Base-by-base conservation (phyloP, 2,888 invertebrate genomes). In the Mongoloraphidia duomilia region DNA sequence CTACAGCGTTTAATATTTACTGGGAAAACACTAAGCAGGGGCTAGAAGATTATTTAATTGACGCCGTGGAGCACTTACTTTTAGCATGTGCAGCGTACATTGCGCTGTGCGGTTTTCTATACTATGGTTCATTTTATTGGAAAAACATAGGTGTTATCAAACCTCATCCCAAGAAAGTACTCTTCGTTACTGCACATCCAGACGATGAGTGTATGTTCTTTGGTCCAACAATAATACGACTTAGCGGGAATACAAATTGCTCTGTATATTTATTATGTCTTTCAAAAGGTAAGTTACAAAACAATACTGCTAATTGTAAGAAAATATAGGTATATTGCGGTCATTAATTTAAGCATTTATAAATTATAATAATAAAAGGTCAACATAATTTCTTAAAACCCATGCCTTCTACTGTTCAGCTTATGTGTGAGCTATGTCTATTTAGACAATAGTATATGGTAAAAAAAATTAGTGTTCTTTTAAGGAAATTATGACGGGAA, bases 121-220 rank as follows among this genome's bases (percentile, higher is more conserved):
- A 69, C 59, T 51, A 61, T 13, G 57, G 60, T 43, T 61, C 66
- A 43, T 57, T 61, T 41, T 58, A 59, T 54, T 69, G 75, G 61
- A 68, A 71, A 34, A 57, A 71, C 35, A 65, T 74, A 41, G 69
- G 70, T 1, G 67, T 75, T 55, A 70, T 68, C 49, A 68, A 70
- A 35, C 73, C 72, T 34, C 69, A 72, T 40, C 70, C 75, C 2
- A 71, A 70, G 53, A 70, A 87, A 57, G 77, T 91, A 41, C 68
- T 96, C 34, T 65, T 97, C 47, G 82, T 96, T 2, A 87, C 80
- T 41, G 94, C 97, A 17, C 98, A 98, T 72, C 97, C 97, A 12
- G 97, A 98, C 67, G 97, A 98, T 65, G 97, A 98, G 66, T 91
- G 91, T 58, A 96, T 98, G 97, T 98, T 98, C 67, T 98, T 98